phyloP scores from a whole-genome alignment of 2,113 vertebrate species.

The Menidia beryllina region DNA sequence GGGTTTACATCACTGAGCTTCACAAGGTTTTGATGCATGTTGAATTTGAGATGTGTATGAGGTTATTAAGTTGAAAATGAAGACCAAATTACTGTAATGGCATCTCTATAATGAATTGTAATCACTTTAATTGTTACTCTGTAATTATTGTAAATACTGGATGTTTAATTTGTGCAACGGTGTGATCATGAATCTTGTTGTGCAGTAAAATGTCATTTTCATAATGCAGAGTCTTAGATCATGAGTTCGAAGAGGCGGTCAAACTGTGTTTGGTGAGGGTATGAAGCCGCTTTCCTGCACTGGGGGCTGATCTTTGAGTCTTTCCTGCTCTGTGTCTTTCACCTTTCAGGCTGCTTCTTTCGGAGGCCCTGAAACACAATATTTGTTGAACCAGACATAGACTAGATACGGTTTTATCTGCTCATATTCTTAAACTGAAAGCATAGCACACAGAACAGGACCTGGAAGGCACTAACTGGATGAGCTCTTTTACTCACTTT shows the following conservation, averaged over 20 bases:
- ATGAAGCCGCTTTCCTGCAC: not conserved
- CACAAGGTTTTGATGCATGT: slow-evolving; percentile 24
- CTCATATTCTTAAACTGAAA: too few relatives aligned
- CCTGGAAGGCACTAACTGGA: too few relatives aligned
- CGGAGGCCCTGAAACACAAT: too few relatives aligned
- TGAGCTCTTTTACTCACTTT: too few relatives aligned
- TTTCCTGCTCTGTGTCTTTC: not conserved
- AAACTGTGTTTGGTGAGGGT: slow-evolving; percentile 2
- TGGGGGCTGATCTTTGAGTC: slow-evolving; percentile 2
- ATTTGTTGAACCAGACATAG: too few relatives aligned
- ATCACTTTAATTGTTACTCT: slow-evolving; percentile 53
- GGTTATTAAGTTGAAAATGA: slow-evolving; percentile 43
- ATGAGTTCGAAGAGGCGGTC: not conserved
- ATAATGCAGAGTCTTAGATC: not conserved
- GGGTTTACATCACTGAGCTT: slow-evolving; percentile 21
- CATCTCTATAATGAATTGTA: slow-evolving; percentile 52
- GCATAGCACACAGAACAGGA: too few relatives aligned
- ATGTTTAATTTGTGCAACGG: slow-evolving; percentile 34
- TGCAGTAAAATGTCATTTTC: slow-evolving; percentile 2
- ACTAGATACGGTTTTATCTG: too few relatives aligned
- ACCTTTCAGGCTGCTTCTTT: too few relatives aligned
- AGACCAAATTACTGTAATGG: slow-evolving; percentile 52
- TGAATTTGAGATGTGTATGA: slow-evolving; percentile 44
- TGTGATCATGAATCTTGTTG: slow-evolving; percentile 22
- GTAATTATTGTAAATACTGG: slow-evolving; percentile 63